Evolutionary conservation across 1,140 invertebrate species (phyloP), one percentile per base, ranked within the genome.

Genomic region (Drosophila varians): DNA sequence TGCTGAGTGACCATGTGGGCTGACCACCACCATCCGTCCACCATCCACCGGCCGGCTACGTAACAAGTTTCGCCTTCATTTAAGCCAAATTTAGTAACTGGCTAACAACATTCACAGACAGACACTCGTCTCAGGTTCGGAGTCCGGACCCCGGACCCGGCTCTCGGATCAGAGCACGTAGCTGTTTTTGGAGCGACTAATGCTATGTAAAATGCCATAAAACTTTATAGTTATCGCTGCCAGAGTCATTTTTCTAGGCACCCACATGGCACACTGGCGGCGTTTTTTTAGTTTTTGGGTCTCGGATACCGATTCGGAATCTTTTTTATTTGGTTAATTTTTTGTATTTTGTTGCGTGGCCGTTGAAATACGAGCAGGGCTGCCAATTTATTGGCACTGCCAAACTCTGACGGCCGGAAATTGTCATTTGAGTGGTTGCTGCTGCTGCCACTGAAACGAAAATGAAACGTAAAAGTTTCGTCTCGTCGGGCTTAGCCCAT

Each of bases 31-130:
- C 21, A 23, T 23, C 21, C 28, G 28, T 0, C 28, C 8, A 31
- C 28, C 28, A 21, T 21, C 60, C 60, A 68, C 76, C 80, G 76
- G 82, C 76, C 76, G 80, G 82, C 80, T 87, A 87, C 61, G 73
- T 87, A 86, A 86, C 80, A 86, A 87, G 80, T 86, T 86, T 80
- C 77, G 80, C 80, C 80, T 87, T 82, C 82, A 71, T 87, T 86
- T 86, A 87, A 74, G 74, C 80, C 80, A 86, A 87, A 86, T 86
- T 86, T 82, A 86, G 80, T 86, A 86, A 86, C 73, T 87, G 61
- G 84, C 82, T 86, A 86, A 56, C 80, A 76, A 61, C 78, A 68
- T 76, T 77, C 73, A 74, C 64, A 79, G 75, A 46, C 47, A 11
- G 6, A 31, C 28, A 31, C 28, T 31, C 28, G 28, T 2, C 64